phyloP scores from a whole-genome alignment of 2,888 invertebrate species.

The Volucella bombylans region DNA sequence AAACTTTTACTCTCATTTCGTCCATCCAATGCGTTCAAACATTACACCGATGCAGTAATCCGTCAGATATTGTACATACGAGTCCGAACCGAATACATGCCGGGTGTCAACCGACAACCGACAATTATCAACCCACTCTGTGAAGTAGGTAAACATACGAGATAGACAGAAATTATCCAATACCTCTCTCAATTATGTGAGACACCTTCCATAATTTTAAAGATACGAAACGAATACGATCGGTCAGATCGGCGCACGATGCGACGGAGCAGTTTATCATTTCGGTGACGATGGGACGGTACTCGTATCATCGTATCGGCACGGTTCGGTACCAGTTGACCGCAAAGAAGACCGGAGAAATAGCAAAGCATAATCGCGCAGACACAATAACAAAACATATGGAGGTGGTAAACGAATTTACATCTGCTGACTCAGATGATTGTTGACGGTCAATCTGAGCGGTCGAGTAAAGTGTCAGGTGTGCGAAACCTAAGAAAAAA shows the following conservation, averaged over 20 bases:
- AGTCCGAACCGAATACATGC: not conserved
- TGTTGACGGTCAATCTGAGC: slow-evolving; percentile 67
- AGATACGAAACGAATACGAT: not conserved
- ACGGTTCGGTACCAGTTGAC: slow-evolving; percentile 25
- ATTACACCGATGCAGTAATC: slow-evolving; percentile 18
- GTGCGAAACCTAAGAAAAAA: slow-evolving; percentile 10
- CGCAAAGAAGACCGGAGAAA: slow-evolving; percentile 52
- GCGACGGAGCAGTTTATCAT: not conserved
- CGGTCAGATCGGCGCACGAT: not conserved
- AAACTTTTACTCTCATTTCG: slow-evolving; percentile 25
- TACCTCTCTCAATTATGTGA: slow-evolving; percentile 56
- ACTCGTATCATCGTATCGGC: not conserved
- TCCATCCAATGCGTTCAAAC: not conserved
- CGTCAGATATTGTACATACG: not conserved
- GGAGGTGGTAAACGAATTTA: slow-evolving; percentile 60
- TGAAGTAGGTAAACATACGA: slow-evolving; percentile 4
- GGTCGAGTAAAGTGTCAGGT: slow-evolving; percentile 50
- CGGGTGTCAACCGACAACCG: not conserved
- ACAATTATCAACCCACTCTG: not conserved
- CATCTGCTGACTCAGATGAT: slow-evolving; percentile 69
- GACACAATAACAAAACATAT: slow-evolving; percentile 19
- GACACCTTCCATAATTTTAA: slow-evolving; percentile 37
- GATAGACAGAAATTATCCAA: slow-evolving; percentile 36
- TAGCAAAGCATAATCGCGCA: slow-evolving; percentile 47
- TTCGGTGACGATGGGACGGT: not conserved